Base-by-base conservation (phyloP, 2,888 invertebrate genomes). In the Sabatieria punctata region DNA sequence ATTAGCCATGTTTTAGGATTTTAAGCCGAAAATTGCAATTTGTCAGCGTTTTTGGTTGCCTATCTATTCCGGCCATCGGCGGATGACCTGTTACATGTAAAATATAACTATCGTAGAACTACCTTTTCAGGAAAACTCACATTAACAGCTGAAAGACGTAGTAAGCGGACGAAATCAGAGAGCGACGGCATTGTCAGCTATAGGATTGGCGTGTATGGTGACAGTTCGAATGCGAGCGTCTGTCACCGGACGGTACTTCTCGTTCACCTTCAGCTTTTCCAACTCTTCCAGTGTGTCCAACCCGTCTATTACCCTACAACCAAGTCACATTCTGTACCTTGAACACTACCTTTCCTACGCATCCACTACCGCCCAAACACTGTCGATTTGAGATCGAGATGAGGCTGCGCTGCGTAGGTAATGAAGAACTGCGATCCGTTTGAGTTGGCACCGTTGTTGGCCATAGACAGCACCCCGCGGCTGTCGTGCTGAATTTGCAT, bases 381-480 rank as follows among this genome's bases (percentile, higher is more conserved):
- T 3, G 95, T 95, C 66, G 97, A 95, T 65, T 97, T 97, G 49
- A 93, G 73, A 69, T 97, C 95, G 47, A 99, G 74, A 71, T 89
- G 86, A 38, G 86, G 83, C 64, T 97, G 95, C 48, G 88, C 80
- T 15, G 78, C 80, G 68, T 95, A 97, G 0, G 84, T 79, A 54
- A 99, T 82, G 67, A 97, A 97, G 69, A 99, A 99, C 67, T 97
- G 97, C 60, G 91, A 91, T 41, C 41, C 85, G 73, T 97, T 99
- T 11, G 88, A 84, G 66, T 95, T 89, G 1, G 93, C 88, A 2
- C 95, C 95, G 72, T 85, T 93, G 66, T 93, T 97, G 4, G 97
- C 97, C 93, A 95, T 91, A 2, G 93, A 91, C 1, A 97, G 74
- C 53, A 82, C 77, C 1, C 91, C 95, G 60, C 91, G 75, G 19